Evolutionary conservation across 1,140 invertebrate species (phyloP).

Genomic region (Neodiprion fabricii): DNA sequence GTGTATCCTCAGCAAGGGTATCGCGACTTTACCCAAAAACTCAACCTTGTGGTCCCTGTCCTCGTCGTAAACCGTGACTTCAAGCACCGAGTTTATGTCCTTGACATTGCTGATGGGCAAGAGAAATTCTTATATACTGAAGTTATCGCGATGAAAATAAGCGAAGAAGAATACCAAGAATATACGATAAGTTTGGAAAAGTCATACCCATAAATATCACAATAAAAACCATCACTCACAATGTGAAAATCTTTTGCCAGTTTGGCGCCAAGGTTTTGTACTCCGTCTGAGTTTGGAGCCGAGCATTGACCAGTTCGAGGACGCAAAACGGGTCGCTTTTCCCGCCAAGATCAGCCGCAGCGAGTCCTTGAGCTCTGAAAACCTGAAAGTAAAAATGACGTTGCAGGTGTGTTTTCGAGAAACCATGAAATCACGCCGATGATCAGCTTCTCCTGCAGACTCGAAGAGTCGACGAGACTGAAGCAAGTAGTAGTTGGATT

Average conservation of each 20-base stretch:
- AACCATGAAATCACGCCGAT: too few relatives aligned
- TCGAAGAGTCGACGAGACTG: too few relatives aligned
- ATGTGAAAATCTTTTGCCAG: conserved; percentile 99
- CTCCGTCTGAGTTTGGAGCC: conserved; percentile 97
- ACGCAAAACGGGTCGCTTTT: conserved; percentile 98
- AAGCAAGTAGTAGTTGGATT: not conserved
- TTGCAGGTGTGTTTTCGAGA: not conserved
- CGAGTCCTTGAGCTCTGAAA: conserved; percentile 86
- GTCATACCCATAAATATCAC: not conserved
- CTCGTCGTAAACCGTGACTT: conserved; percentile 98
- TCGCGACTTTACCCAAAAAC: conserved; percentile 92
- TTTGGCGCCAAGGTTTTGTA: conserved; percentile 96
- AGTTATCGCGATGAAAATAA: not conserved
- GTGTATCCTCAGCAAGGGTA: conserved; percentile 87
- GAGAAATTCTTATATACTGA: too few relatives aligned
- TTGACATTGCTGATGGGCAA: conserved; percentile 82
- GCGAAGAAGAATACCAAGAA: conserved; percentile 22
- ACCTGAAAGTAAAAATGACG: conserved; percentile 57
- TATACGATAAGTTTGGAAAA: conserved; percentile 10
- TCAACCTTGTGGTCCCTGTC: conserved; percentile 98
- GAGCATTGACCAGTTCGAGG: conserved; percentile 91
- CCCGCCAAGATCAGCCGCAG: conserved; percentile 89
- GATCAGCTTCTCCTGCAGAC: too few relatives aligned
- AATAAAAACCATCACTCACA: conserved; percentile 71
- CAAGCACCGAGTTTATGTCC: conserved; percentile 95